Evolutionary conservation across 2,113 vertebrate genomes (phyloP), one percentile per base, ranked within the genome.

Genomic region (Genyomyrus donnyi): DNA sequence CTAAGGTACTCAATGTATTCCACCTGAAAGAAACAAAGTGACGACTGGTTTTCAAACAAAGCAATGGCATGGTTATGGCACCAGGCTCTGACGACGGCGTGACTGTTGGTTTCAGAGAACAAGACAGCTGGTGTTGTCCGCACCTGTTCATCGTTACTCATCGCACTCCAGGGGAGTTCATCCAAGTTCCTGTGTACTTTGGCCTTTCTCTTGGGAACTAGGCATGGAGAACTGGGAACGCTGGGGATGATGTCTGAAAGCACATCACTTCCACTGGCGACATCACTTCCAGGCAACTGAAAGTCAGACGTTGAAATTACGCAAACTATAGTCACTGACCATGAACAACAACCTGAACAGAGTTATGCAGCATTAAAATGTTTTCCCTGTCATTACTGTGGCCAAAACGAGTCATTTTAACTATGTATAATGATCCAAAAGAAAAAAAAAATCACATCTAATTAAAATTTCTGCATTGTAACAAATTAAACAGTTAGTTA

Each of bases 1-100:
- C 98, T 99, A 92, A 99, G 94, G 93, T 99, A 99, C 88, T 99
- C 98, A 48, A 99, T 99, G 95, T 99, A 99, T 95, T 99, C 98
- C 94, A 99, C 98, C 98, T 99, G 92, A n/a, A 91, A 91, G 66
- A 21, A 2, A 87, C 49, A 24, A 45, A 90, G 15, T 42, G 74
- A 80, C 6, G 1, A 15, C 35, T 1, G 19, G 19, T 8, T 89
- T 80, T 0, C 24, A 39, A 77, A 77, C 35, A 42, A 80, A 42
- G 15, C 74, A 21, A 77, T 13, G 70, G 17, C 39, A 35, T 1
- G 5, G 7, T 77, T 77, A 77, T 15, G 31, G 70, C 70, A 2
- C 3, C 27, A 77, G 70, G 31, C 31, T 77, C 70, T 77, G 70
- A 66, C 11, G 17, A 7, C 15, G 56, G 39, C 7, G 39, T 8